These are phyloP conservation scores for Stegostoma tigrinum DNA, from an alignment of 2,113 vertebrate genomes.

Conservation along the genomic window DNA sequence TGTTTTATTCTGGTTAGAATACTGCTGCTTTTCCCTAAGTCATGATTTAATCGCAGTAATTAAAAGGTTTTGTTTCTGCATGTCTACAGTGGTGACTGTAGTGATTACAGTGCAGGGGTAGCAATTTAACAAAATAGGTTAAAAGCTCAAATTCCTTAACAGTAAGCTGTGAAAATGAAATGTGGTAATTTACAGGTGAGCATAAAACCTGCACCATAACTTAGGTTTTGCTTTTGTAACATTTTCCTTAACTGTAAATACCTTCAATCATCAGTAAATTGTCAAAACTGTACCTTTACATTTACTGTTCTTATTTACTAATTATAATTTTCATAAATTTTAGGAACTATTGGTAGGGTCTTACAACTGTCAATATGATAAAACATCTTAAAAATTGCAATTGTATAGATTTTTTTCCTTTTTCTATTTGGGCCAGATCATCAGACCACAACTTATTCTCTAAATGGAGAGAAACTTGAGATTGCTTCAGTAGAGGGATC, in stretches of 20 bases:
- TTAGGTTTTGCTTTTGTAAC: background rate
- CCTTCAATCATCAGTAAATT: background rate
- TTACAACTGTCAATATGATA: background rate
- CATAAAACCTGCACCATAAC: background rate
- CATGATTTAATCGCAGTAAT: background rate
- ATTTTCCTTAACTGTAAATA: background rate
- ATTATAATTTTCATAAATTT: background rate
- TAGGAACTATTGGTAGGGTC: background rate
- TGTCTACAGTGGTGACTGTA: background rate
- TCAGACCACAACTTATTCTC: too few relatives aligned
- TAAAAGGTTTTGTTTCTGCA: background rate
- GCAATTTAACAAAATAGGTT: background rate
- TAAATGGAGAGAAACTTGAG: too few relatives aligned
- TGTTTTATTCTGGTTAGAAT: background rate
- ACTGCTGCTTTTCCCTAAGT: background rate
- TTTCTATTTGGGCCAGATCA: background rate
- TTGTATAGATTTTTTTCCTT: background rate
- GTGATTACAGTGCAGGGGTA: background rate
- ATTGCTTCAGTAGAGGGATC: too few relatives aligned
- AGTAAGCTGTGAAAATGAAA: background rate
- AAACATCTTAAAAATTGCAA: background rate
- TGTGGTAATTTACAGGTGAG: background rate
- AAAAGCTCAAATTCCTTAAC: background rate
- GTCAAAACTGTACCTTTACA: background rate
- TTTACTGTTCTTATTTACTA: background rate